Evolutionary conservation across 2,888 invertebrate species (phyloP), one percentile per base, ranked within the genome.

Genomic region (Bombyx huttoni): DNA sequence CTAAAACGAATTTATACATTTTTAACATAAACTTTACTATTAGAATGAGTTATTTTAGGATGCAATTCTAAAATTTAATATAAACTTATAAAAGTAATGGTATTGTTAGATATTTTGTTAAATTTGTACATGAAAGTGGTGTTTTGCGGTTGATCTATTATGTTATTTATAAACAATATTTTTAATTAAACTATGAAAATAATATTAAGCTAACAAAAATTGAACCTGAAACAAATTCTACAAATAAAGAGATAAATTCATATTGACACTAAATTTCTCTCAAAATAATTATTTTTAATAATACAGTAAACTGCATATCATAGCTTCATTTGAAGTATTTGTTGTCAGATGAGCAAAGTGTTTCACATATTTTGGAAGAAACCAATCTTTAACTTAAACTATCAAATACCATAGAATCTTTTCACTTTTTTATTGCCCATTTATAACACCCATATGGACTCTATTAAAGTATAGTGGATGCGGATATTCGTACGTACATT

Each of bases 401-500:
- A 40, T 7, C 40, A 40, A 40, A 5, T 40, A 40, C 7, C 5
- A 40, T 40, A 40, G 40, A 40, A 40, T 7, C 24, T 3, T 24
- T 24, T 24, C 24, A 24, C 24, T 24, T 24, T 24, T 24, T 24
- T 24, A 24, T 24, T 24, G 24, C 24, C 24, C 24, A 24, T 24
- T 24, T 24, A 5, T 24, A 24, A 56, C 50, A 56, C 58, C 59
- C 56, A 52, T 56, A 60, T 63, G 61, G 58, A 64, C 63, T 63
- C 49, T 54, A 62, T 58, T 60, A 57, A 13, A 34, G 46, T 58
- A 56, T 61, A 67, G 59, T 70, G 70, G 73, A 65, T 65, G 65
- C 65, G 70, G 70, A 70, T 67, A 62, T 58, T 64, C 57, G 58
- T 73, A 69, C 68, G 65, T 73, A 71, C 67, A 69, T 68, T 58